Percentiles rank a stretch among this genome's conserved stretches.
Conservation (phyloP, 1,140 invertebrate genomes). For the Amphibalanus amphitrite region DNA sequence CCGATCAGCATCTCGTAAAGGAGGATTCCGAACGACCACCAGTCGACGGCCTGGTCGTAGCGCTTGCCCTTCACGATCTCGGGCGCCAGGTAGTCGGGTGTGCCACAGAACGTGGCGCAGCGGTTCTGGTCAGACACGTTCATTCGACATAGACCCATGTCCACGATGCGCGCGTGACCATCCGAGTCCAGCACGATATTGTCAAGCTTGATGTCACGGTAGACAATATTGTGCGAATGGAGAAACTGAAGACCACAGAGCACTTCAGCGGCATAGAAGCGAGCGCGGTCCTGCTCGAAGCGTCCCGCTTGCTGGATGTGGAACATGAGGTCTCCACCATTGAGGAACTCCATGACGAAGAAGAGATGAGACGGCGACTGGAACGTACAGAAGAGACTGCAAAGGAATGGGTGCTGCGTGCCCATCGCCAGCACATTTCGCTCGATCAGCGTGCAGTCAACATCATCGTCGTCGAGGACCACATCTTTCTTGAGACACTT, state of each 20-base stretch:
- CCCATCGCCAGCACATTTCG: constrained; percentile 87
- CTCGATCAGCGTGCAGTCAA: constrained; percentile 96
- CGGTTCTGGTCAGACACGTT: constrained; percentile 63
- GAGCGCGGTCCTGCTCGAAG: constrained; percentile 72
- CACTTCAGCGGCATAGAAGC: constrained; percentile 93
- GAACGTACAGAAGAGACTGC: constrained; percentile 94
- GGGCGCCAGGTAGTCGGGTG: too few species aligned
- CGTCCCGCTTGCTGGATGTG: constrained; percentile 90
- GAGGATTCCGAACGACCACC: too few species aligned
- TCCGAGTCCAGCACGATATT: constrained; percentile 94
- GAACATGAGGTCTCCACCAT: constrained; percentile 99
- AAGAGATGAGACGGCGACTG: constrained; percentile 95
- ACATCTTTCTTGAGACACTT: constrained; percentile 98
- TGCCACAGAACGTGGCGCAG: constrained; percentile 82
- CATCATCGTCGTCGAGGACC: constrained; percentile 93
- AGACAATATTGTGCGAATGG: constrained; percentile 86
- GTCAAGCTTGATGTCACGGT: constrained; percentile 93
- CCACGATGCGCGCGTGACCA: constrained; percentile 92
- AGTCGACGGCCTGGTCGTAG: too few species aligned
- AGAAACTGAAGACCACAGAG: constrained; percentile 86
- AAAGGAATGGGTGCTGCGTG: constrained; percentile 94
- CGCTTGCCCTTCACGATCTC: too few species aligned
- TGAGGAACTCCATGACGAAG: constrained; percentile 99
- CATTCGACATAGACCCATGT: constrained; percentile 99
- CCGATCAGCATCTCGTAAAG: too few species aligned